Evolutionary conservation across 2,888 invertebrate genomes (phyloP).

Genomic region (Omphaloscelis lunosa): DNA sequence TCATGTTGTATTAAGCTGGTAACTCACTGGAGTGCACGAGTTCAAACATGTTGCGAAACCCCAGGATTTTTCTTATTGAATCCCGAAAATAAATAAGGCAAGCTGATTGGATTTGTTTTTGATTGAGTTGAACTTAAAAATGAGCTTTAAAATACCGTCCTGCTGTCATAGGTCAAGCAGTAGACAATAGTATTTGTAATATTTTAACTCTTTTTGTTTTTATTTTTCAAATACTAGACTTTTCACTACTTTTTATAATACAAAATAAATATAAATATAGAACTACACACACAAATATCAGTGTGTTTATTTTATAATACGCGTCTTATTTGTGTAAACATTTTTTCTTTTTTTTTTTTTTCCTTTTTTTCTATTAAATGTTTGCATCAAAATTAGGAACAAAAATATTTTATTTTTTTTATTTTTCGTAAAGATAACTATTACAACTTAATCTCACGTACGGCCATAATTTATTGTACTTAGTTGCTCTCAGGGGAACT

Average conservation of each 20-base stretch:
- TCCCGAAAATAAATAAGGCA: not conserved
- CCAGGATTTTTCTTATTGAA: not conserved
- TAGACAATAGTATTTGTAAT: not conserved
- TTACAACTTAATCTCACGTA: slow-evolving; percentile 34
- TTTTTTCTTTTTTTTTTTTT: not conserved
- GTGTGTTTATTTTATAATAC: not conserved
- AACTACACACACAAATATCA: not conserved
- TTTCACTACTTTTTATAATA: not conserved
- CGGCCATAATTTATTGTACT: slow-evolving; percentile 14
- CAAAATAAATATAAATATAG: too few species aligned
- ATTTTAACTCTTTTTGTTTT: not conserved
- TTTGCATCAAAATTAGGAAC: not conserved
- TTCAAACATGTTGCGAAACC: not conserved
- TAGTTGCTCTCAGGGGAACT: slow-evolving; percentile 35
- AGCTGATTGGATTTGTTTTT: not conserved
- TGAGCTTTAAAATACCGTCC: not conserved
- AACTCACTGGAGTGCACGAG: not conserved
- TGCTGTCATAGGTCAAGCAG: not conserved
- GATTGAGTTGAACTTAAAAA: not conserved
- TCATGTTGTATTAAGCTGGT: slow-evolving; percentile 20
- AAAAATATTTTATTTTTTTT: not conserved
- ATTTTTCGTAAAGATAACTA: not conserved
- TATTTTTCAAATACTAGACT: not conserved
- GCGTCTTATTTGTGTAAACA: not conserved
- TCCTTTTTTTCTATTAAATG: not conserved